These are phyloP conservation scores for Hydraecia micacea DNA, from an alignment of 2,888 invertebrate genomes.

Conservation along the genomic window DNA sequence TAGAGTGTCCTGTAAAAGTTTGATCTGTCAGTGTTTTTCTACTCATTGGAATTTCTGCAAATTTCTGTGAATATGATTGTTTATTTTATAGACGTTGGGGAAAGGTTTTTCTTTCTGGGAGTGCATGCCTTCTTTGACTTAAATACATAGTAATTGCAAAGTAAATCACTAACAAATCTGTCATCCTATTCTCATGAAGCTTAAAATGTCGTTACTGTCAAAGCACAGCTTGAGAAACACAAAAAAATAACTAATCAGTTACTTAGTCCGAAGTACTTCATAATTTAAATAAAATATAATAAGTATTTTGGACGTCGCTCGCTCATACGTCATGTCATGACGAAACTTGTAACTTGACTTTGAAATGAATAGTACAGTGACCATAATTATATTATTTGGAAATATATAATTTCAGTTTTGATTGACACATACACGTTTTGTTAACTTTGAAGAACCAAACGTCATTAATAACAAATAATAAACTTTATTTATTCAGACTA, in stretches of 20 bases:
- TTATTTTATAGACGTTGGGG: background rate
- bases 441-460: no score
- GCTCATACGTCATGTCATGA: constrained; percentile 71
- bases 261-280: constrained; percentile 51
- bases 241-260: constrained; percentile 4
- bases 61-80: background rate
- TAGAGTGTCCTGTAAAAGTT: no score
- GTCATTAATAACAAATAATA: no score
- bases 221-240: constrained; percentile 4
- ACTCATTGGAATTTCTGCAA: background rate
- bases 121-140: background rate
- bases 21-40: background rate
- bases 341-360: constrained; percentile 76
- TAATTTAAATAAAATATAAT: constrained; percentile 77
- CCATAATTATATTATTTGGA: constrained; percentile 53
- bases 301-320: constrained; percentile 76
- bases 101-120: background rate
- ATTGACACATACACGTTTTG: no score
- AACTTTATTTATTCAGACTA: no score
- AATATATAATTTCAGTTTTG: no score
- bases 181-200: background rate
- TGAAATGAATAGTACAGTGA: constrained; percentile 75
- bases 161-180: background rate
- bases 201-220: constrained; percentile 45
- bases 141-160: background rate